phyloP scores from a whole-genome alignment of 1,140 invertebrate genomes.

The Aleiodes sp. region DNA sequence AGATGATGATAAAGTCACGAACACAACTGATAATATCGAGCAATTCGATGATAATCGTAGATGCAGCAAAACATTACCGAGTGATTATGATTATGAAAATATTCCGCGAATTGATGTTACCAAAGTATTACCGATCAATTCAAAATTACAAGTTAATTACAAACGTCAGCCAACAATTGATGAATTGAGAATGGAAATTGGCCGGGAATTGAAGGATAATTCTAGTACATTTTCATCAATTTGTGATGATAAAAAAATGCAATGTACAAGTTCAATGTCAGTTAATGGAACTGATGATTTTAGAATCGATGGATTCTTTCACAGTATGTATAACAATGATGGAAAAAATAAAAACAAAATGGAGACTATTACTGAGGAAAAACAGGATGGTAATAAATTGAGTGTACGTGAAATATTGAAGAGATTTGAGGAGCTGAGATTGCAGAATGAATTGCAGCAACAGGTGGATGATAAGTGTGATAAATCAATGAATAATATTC shows the following conservation, averaged over 20 bases:
- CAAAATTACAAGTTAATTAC: slow-evolving; percentile 11
- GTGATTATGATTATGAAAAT: slow-evolving; percentile 61
- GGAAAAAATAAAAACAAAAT: slow-evolving; percentile 64
- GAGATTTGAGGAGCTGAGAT: slow-evolving; percentile 78
- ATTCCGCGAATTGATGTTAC: slow-evolving; percentile 62
- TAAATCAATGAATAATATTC: slow-evolving; percentile 61
- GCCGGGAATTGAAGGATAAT: slow-evolving; percentile 50
- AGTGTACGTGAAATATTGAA: slow-evolving; percentile 83
- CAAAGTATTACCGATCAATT: slow-evolving; percentile 48
- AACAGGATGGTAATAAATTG: slow-evolving; percentile 74
- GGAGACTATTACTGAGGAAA: slow-evolving; percentile 84
- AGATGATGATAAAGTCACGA: slow-evolving; percentile 32
- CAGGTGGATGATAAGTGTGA: slow-evolving; percentile 58
- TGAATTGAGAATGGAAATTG: slow-evolving; percentile 60
- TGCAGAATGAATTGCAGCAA: slow-evolving; percentile 48
- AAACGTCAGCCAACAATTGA: slow-evolving; percentile 55
- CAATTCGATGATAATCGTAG: slow-evolving; percentile 30
- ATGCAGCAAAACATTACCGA: slow-evolving; percentile 41
- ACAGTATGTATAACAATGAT: slow-evolving; percentile 58
- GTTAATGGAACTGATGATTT: slow-evolving; percentile 36
- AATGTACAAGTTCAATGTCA: slow-evolving; percentile 8
- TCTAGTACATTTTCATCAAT: neutral
- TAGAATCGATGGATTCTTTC: slow-evolving; percentile 52
- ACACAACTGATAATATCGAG: slow-evolving; percentile 9
- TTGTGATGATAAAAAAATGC: neutral